phyloP scores from a whole-genome alignment of 2,797 vertebrate genomes.

The Sebastes alutus region DNA sequence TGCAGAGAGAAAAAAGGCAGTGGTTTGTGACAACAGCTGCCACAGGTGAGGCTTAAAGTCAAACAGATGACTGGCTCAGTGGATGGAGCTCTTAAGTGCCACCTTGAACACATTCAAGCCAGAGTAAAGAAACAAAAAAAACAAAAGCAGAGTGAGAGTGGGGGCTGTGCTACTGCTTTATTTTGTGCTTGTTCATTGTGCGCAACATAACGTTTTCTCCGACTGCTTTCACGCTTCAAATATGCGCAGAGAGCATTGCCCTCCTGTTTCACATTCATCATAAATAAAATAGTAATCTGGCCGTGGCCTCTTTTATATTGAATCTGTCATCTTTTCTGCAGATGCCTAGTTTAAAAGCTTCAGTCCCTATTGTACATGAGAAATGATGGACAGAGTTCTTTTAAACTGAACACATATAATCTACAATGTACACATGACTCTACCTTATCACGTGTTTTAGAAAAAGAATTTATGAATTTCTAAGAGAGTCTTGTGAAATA shows the following conservation, averaged over 20 bases:
- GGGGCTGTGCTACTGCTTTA: constrained; percentile 11
- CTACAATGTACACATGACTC: not conserved
- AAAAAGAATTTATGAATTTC: constrained; percentile 13
- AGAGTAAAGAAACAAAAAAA: not conserved
- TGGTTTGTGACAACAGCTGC: constrained; percentile 46
- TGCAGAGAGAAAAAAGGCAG: constrained; percentile 34
- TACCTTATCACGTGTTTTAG: not conserved
- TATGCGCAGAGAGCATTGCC: constrained; percentile 19
- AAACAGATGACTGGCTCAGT: constrained; percentile 23
- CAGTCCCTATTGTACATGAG: not conserved
- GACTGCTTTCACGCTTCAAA: not conserved
- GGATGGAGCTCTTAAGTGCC: constrained; percentile 15
- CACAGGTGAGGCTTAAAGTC: constrained; percentile 53
- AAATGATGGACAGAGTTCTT: not conserved
- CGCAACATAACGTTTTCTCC: constrained; percentile 12
- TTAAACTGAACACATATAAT: not conserved
- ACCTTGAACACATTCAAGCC: constrained; percentile 18
- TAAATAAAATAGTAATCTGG: constrained; percentile 58
- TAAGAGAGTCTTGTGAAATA: constrained; percentile 15
- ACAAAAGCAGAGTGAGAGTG: not conserved
- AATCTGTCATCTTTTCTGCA: not conserved
- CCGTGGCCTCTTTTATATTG: constrained; percentile 8
- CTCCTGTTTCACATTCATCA: constrained; percentile 53
- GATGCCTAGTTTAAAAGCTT: not conserved
- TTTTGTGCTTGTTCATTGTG: constrained; percentile 42